Conservation (phyloP, 2,888 invertebrate species). For the Leptopilina syphax region DNA sequence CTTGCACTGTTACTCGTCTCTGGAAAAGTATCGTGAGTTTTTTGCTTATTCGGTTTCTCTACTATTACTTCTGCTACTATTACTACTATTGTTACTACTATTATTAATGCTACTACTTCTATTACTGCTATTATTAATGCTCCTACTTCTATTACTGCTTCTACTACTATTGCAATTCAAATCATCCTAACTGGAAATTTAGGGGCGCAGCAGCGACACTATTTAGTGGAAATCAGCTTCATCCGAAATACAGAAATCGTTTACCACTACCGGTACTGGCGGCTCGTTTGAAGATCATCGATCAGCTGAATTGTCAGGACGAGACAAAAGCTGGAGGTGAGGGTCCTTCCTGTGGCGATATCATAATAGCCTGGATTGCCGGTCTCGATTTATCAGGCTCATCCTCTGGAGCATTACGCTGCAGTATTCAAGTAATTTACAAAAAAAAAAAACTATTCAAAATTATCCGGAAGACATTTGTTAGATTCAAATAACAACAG, state of each 20-base stretch:
- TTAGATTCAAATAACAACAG: too few relatives aligned
- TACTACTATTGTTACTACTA: too few relatives aligned
- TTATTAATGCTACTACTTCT: too few relatives aligned
- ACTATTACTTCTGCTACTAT: too few relatives aligned
- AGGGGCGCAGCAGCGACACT: constrained; percentile 68
- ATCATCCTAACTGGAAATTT: not conserved
- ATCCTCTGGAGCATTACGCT: constrained; percentile 62
- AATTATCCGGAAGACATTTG: too few relatives aligned
- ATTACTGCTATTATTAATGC: too few relatives aligned
- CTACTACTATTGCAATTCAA: too few relatives aligned
- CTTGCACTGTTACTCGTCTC: constrained; percentile 72
- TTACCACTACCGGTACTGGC: constrained; percentile 71
- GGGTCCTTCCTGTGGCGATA: constrained; percentile 61
- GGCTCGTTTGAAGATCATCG: constrained; percentile 65
- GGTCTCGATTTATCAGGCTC: constrained; percentile 69
- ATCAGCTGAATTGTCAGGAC: constrained; percentile 52
- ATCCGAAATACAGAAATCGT: constrained; percentile 70
- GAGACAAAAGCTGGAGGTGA: constrained; percentile 60
- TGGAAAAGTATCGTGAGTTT: constrained; percentile 72
- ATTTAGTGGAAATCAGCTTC: constrained; percentile 70
- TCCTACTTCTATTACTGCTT: too few relatives aligned
- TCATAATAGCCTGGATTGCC: constrained; percentile 73
- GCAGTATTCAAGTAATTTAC: constrained; percentile 70
- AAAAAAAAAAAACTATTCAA: not conserved
- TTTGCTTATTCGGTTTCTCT: not conserved